These are phyloP conservation scores for Acanthoscelides obtectus DNA, from an alignment of 2,888 invertebrate genomes.

Conservation along the genomic window DNA sequence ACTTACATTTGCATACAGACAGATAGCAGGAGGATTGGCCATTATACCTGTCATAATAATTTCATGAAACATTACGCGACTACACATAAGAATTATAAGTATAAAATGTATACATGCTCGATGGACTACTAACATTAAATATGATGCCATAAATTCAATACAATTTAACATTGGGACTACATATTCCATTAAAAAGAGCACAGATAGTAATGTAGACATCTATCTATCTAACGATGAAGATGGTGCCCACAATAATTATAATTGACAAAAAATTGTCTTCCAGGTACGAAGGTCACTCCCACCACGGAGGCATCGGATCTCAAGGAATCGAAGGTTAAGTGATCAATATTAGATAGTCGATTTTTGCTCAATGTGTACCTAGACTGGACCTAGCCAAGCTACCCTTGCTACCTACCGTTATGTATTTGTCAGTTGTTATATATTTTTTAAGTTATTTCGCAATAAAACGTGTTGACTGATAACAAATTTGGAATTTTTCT, in stretches of 20 bases:
- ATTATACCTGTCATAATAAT: too few relatives aligned
- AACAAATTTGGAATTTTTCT: slow-evolving; percentile 3
- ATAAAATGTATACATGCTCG: too few relatives aligned
- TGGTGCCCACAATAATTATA: too few relatives aligned
- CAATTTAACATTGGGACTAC: too few relatives aligned
- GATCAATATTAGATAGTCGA: slow-evolving; percentile 19
- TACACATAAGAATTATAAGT: too few relatives aligned
- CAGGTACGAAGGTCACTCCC: slow-evolving; percentile 21
- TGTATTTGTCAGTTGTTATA: slow-evolving; percentile 30
- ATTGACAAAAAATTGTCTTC: background rate
- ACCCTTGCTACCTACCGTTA: slow-evolving; percentile 8
- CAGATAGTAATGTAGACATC: too few relatives aligned
- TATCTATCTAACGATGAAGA: too few relatives aligned
- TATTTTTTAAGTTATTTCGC: slow-evolving; percentile 27
- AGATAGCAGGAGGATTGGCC: background rate
- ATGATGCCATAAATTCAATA: too few relatives aligned
- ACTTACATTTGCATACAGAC: too few relatives aligned
- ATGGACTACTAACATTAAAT: too few relatives aligned
- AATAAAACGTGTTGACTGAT: slow-evolving; percentile 34
- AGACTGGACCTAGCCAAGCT: slow-evolving; percentile 16
- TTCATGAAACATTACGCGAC: too few relatives aligned
- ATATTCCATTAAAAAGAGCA: too few relatives aligned
- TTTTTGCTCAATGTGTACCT: slow-evolving; percentile 1
- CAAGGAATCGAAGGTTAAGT: slow-evolving; percentile 17
- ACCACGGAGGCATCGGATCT: slow-evolving; percentile 30